Percentiles rank a stretch among this genome's conserved stretches.
These are phyloP conservation scores for Cavia aperea DNA, from an alignment of 2,113 vertebrate species.

Conservation along the genomic window DNA sequence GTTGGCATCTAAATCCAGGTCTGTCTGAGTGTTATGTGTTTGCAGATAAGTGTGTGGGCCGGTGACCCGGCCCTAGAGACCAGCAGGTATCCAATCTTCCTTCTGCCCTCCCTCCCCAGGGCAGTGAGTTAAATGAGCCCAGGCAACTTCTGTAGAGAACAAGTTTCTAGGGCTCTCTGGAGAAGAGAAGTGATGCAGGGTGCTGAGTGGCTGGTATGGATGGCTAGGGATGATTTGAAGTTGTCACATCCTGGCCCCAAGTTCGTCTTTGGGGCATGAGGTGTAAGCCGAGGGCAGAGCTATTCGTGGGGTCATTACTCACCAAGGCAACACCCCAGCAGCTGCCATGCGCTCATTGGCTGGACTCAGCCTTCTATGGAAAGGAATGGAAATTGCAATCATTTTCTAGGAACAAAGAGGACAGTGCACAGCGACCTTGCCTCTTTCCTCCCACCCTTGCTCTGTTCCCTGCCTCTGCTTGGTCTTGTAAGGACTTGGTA, in stretches of 20 bases:
- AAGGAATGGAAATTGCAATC: slow-evolving; percentile 61
- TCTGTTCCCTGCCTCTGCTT: neutral
- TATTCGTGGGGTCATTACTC: slow-evolving; percentile 56
- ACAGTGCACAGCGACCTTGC: neutral
- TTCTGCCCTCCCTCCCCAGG: neutral
- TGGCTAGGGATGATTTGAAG: neutral
- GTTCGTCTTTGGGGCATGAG: slow-evolving; percentile 54
- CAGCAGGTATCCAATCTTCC: neutral
- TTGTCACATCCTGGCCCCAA: slow-evolving; percentile 2
- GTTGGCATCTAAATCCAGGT: neutral
- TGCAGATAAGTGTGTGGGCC: neutral
- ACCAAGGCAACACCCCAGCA: slow-evolving; percentile 61
- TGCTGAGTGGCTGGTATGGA: neutral
- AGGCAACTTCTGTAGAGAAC: neutral
- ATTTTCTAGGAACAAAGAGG: slow-evolving; percentile 62
- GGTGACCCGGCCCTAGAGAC: neutral
- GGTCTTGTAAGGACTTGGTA: neutral
- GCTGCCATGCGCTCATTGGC: neutral
- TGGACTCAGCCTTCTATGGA: slow-evolving; percentile 41
- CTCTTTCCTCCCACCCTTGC: neutral
- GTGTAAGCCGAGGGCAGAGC: slow-evolving; percentile 54
- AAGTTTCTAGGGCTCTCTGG: neutral
- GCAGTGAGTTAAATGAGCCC: neutral
- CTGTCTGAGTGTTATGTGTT: neutral
- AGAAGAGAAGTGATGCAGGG: neutral